Percentiles rank a stretch among this genome's conserved stretches.
phyloP scores from a whole-genome alignment of 2,797 vertebrate species.

The Mus minutoides region DNA sequence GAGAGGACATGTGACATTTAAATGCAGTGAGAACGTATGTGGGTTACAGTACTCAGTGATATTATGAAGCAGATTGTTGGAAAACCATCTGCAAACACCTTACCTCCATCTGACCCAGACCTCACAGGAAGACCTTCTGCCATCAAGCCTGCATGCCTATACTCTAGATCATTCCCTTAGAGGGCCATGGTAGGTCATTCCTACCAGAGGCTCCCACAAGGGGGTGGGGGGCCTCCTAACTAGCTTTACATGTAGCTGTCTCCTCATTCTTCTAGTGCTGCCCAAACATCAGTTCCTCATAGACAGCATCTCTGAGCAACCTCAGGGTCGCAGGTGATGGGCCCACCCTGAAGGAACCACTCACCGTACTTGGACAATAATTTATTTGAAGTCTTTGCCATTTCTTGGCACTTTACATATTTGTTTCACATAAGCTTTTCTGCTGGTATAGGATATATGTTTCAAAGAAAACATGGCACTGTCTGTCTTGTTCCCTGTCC shows the following conservation, averaged over 20 bases:
- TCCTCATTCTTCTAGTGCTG: neutral
- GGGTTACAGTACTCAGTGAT: neutral
- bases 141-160: neutral
- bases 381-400: neutral
- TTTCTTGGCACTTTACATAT: neutral
- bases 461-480: neutral
- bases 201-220: neutral
- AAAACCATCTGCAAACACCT: conserved; percentile 32
- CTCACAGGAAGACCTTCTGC: neutral
- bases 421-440: neutral
- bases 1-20: conserved; percentile 50
- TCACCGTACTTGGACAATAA: neutral
- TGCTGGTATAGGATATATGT: neutral
- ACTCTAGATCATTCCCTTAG: neutral
- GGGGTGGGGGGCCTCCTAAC: neutral
- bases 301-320: neutral
- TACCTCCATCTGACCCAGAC: neutral
- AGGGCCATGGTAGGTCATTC: neutral
- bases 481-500: neutral
- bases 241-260: neutral
- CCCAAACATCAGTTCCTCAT: neutral
- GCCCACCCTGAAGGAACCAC: neutral
- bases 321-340: neutral
- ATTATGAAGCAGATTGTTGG: neutral
- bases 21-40: conserved; percentile 53